Conservation (phyloP, 2,113 vertebrate species). For the Cavia aperea region DNA sequence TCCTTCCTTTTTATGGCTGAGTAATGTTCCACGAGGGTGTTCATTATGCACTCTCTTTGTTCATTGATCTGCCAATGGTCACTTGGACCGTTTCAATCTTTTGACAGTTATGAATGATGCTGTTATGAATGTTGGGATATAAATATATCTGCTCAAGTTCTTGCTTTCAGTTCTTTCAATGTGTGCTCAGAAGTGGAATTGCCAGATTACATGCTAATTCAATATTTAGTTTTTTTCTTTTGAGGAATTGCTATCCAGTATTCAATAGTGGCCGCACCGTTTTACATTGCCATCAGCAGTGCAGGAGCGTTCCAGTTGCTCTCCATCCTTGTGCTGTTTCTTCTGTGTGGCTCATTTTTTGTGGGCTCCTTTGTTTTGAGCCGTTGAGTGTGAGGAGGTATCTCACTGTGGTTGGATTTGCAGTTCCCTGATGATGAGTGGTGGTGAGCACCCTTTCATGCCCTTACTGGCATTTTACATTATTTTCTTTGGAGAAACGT, state of each 20-base stretch:
- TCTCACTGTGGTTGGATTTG: background rate
- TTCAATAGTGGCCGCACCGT: background rate
- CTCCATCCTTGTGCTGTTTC: background rate
- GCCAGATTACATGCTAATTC: background rate
- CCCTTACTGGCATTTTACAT: background rate
- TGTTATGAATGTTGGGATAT: background rate
- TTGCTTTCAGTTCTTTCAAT: background rate
- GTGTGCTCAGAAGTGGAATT: background rate
- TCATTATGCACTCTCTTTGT: background rate
- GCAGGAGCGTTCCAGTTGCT: too few relatives aligned
- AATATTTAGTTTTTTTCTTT: background rate
- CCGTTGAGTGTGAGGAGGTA: background rate
- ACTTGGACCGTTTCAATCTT: background rate
- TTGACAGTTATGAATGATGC: background rate
- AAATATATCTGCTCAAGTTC: background rate
- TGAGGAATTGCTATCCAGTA: background rate
- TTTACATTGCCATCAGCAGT: background rate
- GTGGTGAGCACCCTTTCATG: too few relatives aligned
- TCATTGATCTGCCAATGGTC: background rate
- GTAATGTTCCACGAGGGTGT: background rate
- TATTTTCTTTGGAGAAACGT: background rate
- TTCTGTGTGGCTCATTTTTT: background rate
- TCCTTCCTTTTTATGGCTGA: background rate
- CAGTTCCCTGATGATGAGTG: background rate
- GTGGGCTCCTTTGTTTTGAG: background rate